A percentile compares a stretch with the other conserved stretches of the same genome.
Conservation (phyloP, 2,113 vertebrate genomes). For the Sinocyclocheilus anophthalmus region DNA sequence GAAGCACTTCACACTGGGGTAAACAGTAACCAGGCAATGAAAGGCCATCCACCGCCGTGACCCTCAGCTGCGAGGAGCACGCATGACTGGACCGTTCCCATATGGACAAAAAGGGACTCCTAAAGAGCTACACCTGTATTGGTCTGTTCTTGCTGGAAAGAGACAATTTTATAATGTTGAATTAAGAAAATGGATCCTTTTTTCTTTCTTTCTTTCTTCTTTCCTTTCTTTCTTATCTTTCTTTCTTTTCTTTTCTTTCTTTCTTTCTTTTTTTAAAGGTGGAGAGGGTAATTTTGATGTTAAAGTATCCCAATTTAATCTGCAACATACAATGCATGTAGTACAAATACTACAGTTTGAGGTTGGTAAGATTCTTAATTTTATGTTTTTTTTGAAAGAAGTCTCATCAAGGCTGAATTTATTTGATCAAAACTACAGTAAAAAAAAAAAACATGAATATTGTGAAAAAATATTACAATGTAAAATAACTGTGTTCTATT, state of each 20-base stretch:
- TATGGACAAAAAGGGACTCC: background rate
- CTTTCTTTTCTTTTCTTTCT: too few relatives aligned
- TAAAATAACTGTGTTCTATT: background rate
- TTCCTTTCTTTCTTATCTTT: too few relatives aligned
- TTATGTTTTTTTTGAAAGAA: background rate
- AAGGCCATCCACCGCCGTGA: slow-evolving; percentile 61
- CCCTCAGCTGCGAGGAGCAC: slow-evolving; percentile 51
- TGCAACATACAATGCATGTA: too few relatives aligned
- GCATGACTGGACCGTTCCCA: slow-evolving; percentile 40
- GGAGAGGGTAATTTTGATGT: background rate
- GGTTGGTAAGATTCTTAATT: too few relatives aligned
- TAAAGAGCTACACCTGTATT: too few relatives aligned
- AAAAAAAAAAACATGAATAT: background rate
- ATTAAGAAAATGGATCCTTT: background rate
- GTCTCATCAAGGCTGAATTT: background rate
- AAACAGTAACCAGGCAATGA: slow-evolving; percentile 71
- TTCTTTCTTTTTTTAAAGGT: background rate
- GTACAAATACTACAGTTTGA: too few relatives aligned
- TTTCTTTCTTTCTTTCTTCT: too few relatives aligned
- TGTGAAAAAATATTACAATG: background rate
- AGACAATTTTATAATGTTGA: too few relatives aligned
- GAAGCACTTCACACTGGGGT: slow-evolving; percentile 72
- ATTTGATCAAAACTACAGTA: background rate
- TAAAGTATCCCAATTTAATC: background rate
- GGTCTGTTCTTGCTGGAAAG: background rate